Conservation (phyloP, 2,888 invertebrate species). For the Scaptodrosophila latifasciaeformis region DNA sequence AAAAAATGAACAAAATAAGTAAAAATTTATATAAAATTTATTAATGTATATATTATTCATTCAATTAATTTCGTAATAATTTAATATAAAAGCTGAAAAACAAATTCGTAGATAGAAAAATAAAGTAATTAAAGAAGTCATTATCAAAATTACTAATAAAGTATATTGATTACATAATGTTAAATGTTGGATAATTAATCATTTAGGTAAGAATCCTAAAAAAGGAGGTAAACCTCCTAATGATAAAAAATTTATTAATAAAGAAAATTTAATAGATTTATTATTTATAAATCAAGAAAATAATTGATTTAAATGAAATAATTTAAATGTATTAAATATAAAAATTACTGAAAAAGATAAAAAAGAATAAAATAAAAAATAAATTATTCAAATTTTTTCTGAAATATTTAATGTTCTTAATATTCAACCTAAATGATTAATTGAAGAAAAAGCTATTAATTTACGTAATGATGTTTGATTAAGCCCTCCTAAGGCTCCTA, state of each 20-base stretch:
- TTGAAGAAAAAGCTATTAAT: slow-evolving; percentile 80
- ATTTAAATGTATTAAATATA: slow-evolving; percentile 76
- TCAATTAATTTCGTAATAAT: slow-evolving; percentile 76
- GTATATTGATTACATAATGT: slow-evolving; percentile 75
- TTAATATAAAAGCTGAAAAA: slow-evolving; percentile 76
- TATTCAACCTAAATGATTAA: slow-evolving; percentile 80
- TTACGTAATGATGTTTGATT: slow-evolving; percentile 78
- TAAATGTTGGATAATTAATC: slow-evolving; percentile 78
- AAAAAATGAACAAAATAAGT: slow-evolving; percentile 58
- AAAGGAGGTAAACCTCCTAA: slow-evolving; percentile 79
- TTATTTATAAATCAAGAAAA: slow-evolving; percentile 72
- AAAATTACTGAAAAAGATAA: slow-evolving; percentile 76
- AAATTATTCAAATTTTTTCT: slow-evolving; percentile 76
- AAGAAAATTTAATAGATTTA: slow-evolving; percentile 75
- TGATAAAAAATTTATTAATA: slow-evolving; percentile 78
- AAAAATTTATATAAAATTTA: slow-evolving; percentile 56
- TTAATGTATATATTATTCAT: slow-evolving; percentile 69
- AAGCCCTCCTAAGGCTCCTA: slow-evolving; percentile 77
- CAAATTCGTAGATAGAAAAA: slow-evolving; percentile 71
- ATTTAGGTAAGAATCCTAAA: slow-evolving; percentile 80
- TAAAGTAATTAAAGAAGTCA: not conserved
- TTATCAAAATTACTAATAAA: slow-evolving; percentile 70
- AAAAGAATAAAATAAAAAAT: slow-evolving; percentile 76
- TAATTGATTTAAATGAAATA: slow-evolving; percentile 77
- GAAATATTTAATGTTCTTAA: slow-evolving; percentile 75